A percentile compares a stretch with the other conserved stretches of the same genome.
These are phyloP conservation scores for Psephotus haematonotus DNA, from an alignment of 2,113 vertebrate genomes.

Conservation along the genomic window DNA sequence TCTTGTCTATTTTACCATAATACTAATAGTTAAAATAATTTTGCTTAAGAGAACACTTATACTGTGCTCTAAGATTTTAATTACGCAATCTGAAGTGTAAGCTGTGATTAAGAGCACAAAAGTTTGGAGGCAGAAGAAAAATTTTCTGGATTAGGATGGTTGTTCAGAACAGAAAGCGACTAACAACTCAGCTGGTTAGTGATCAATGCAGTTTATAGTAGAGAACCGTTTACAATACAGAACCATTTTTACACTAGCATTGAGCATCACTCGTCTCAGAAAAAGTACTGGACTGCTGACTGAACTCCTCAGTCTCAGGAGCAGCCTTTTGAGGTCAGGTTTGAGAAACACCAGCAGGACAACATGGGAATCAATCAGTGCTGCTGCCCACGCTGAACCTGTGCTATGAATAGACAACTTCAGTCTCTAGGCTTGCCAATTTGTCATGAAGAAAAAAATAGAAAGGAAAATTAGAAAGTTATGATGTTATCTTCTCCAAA, in stretches of 20 bases:
- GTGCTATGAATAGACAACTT: background rate
- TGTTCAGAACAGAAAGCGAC: background rate
- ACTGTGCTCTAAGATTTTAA: background rate
- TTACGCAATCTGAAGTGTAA: background rate
- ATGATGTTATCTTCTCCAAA: conserved; percentile 22
- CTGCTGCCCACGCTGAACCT: background rate
- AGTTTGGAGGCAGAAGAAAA: background rate
- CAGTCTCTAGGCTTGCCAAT: conserved; percentile 5
- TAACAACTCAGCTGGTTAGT: background rate
- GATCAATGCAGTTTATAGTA: background rate
- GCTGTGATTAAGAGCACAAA: background rate
- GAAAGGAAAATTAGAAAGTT: conserved; percentile 54
- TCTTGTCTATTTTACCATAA: background rate
- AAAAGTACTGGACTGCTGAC: background rate
- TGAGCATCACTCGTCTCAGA: background rate
- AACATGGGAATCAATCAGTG: background rate
- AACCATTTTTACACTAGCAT: background rate
- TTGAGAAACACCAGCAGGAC: background rate
- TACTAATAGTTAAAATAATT: background rate
- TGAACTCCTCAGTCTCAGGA: background rate
- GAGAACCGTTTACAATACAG: background rate
- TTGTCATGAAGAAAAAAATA: background rate
- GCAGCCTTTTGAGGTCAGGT: background rate
- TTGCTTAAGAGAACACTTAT: background rate
- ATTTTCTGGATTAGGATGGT: background rate